Evolutionary conservation across 2,888 invertebrate genomes (phyloP).

Genomic region (Melinopterus prodromus): DNA sequence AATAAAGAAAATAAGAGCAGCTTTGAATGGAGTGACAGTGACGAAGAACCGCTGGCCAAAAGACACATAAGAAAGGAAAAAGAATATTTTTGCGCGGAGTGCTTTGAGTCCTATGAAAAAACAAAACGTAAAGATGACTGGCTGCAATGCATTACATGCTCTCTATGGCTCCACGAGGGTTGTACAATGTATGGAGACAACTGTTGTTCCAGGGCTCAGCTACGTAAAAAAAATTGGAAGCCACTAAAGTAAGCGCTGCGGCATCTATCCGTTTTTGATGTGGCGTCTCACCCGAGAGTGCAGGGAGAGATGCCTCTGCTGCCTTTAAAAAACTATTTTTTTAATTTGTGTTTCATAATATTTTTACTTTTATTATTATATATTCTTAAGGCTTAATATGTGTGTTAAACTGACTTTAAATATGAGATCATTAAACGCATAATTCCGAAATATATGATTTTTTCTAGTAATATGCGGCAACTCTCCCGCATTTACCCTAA

Average conservation of each 20-base stretch:
- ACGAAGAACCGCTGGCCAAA: not conserved
- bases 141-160: constrained; percentile 13
- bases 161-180: constrained; percentile 8
- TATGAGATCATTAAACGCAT: not conserved
- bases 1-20: too few species aligned
- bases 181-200: constrained; percentile 8
- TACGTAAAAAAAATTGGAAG: constrained; percentile 14
- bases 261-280: not conserved
- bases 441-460: not conserved
- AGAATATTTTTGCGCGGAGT: constrained; percentile 8
- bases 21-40: constrained; percentile 10
- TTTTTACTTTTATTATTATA: constrained; percentile 6
- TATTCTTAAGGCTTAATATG: not conserved
- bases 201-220: not conserved
- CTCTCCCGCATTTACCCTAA: constrained; percentile 19
- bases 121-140: constrained; percentile 18
- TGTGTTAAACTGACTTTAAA: too few species aligned
- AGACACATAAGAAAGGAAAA: not conserved
- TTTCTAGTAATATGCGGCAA: not conserved
- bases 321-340: too few species aligned
- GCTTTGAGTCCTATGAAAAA: constrained; percentile 11
- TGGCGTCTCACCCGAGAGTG: constrained; percentile 7
- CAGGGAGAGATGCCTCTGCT: constrained; percentile 7
- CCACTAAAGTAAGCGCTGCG: not conserved
- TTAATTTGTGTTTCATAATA: not conserved